Conservation (phyloP, 2,797 vertebrate species). For the Clarias fuscus region DNA sequence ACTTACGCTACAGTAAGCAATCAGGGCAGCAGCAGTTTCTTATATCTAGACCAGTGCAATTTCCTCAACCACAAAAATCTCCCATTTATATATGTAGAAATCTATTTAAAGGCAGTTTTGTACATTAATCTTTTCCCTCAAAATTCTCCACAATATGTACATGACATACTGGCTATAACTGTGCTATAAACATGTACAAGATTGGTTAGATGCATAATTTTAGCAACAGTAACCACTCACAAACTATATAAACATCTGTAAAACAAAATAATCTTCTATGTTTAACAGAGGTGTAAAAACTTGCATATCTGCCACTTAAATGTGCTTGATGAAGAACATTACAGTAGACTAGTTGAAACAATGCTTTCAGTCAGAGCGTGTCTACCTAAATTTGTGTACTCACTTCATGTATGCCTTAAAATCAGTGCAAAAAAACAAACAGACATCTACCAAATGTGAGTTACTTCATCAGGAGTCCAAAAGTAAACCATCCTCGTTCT, state of each 20-base stretch:
- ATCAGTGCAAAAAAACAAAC: constrained; percentile 23
- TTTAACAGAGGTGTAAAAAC: constrained; percentile 49
- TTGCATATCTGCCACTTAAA: constrained; percentile 60
- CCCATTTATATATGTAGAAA: constrained; percentile 54
- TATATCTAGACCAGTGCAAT: constrained; percentile 64
- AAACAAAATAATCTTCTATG: constrained; percentile 67
- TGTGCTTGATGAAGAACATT: constrained; percentile 59
- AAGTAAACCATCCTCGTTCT: constrained; percentile 85
- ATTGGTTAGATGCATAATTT: constrained; percentile 48
- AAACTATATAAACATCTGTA: constrained; percentile 70
- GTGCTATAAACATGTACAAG: constrained; percentile 64
- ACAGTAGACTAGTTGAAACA: constrained; percentile 39
- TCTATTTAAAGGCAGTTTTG: constrained; percentile 68
- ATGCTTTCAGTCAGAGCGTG: constrained; percentile 28
- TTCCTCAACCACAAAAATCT: constrained; percentile 46
- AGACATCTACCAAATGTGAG: constrained; percentile 7
- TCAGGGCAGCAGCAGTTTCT: constrained; percentile 44
- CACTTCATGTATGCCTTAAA: constrained; percentile 9
- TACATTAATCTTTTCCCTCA: constrained; percentile 59
- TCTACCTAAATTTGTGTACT: constrained; percentile 34
- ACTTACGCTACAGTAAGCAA: constrained; percentile 30
- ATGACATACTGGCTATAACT: constrained; percentile 58
- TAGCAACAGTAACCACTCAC: constrained; percentile 40
- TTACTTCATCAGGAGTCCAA: constrained; percentile 78
- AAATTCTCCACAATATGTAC: constrained; percentile 57